These are phyloP conservation scores for Eufriesea mexicana DNA, from an alignment of 1,140 invertebrate species.

Conservation along the genomic window DNA sequence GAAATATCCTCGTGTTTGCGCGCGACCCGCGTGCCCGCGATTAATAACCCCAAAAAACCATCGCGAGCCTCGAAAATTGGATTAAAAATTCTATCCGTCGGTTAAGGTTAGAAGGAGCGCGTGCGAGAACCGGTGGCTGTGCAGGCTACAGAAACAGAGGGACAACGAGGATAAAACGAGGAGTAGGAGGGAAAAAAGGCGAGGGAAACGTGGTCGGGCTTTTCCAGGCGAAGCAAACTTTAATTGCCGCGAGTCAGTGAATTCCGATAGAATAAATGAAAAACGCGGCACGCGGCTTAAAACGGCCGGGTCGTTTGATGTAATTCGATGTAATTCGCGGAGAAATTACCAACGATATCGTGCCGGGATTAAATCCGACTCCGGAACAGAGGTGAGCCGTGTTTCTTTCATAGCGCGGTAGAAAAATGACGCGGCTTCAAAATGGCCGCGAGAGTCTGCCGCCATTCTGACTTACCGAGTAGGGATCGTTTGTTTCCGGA, in stretches of 20 bases:
- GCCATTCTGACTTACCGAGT: too few species aligned
- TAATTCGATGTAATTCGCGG: not conserved
- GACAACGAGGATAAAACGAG: not conserved
- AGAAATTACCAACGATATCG: not conserved
- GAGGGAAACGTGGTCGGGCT: not conserved
- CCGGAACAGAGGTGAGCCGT: not conserved
- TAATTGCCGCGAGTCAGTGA: conserved; percentile 25
- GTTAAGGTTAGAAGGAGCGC: not conserved
- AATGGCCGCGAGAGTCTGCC: too few species aligned
- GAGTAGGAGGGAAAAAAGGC: too few species aligned
- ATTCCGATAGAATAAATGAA: conserved; percentile 2
- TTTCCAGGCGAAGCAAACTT: not conserved
- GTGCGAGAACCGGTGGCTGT: too few species aligned
- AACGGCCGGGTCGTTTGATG: not conserved
- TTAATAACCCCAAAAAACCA: conserved; percentile 43
- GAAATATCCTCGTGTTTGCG: conserved; percentile 18
- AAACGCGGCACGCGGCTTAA: not conserved
- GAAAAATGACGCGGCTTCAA: not conserved
- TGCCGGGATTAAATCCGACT: not conserved
- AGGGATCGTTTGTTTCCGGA: not conserved
- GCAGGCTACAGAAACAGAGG: too few species aligned
- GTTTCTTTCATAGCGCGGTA: not conserved
- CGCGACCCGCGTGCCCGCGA: not conserved
- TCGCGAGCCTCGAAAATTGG: conserved; percentile 14
- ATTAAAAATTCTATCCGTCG: conserved; percentile 10